Evolutionary conservation across 37 sponge, comb jelly and placozoan genomes (phyloP), one percentile per base, ranked within the genome.

Genomic region (Eunapius fragilis): DNA sequence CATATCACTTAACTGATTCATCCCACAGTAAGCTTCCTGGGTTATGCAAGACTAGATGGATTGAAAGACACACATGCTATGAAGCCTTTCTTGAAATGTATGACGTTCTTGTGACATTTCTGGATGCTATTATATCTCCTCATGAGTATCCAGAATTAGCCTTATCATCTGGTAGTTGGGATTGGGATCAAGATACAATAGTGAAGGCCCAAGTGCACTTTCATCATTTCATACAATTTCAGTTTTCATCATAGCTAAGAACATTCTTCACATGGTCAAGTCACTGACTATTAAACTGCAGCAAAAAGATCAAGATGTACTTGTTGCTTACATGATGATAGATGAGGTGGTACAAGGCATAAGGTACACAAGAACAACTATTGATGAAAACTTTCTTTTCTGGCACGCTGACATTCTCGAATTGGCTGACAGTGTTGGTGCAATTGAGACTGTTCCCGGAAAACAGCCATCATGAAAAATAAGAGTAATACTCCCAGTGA

Each of bases 11-110:
- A 41, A 35, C 84, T 37, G 24, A 14, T 25, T 85, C 89, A 13
- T 86, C 89, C 23, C 89, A 76, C 58, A 87, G n/a, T 34, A 88
- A 75, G 69, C 70, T 86, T 58, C 83, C 78, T 45, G 89, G 89
- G n/a, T 78, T 88, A 67, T 88, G 83, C 30, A 87, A 87, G 67
- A 87, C 87, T 31, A 34, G 89, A 74, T 88, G 89, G 77, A 77
- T 74, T 27, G 89, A 88, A 34, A 58, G 89, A 41, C 84, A 85
- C 79, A 88, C 84, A 34, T 87, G 89, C 75, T 85, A 86, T 49
- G 83, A 88, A 26, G 89, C 58, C 31, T 87, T 85, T 78, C 45
- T 82, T 30, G 78, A 88, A 34, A 26, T 88, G 25, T 88, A 87
- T 47, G 31, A 35, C 72, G 67, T 36, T 68, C 45, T 87, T 48